Percentiles rank a stretch among this genome's conserved stretches.
phyloP scores from a whole-genome alignment of 2,113 vertebrate genomes.

The Origma solitaria region DNA sequence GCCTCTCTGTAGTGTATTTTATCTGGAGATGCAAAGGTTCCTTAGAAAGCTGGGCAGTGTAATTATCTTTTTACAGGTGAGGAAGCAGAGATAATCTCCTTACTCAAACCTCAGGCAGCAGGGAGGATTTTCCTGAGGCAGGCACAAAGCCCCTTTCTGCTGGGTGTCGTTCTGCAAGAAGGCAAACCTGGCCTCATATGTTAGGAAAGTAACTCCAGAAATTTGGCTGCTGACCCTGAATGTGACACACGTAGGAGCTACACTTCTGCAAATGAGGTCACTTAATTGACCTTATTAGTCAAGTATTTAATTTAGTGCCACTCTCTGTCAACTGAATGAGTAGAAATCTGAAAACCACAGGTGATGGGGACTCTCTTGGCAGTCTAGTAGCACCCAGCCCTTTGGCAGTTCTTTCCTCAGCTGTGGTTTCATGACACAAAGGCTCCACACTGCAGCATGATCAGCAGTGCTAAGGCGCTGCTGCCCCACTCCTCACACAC shows the following conservation, averaged over 20 bases:
- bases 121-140: neutral
- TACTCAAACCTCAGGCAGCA: neutral
- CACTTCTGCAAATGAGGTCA: neutral
- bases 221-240: neutral
- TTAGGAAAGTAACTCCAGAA: neutral
- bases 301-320: neutral
- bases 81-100: neutral
- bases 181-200: neutral
- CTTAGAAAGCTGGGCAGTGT: neutral
- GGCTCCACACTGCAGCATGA: neutral
- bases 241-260: neutral
- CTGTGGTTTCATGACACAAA: neutral
- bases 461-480: neutral
- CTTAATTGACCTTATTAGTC: neutral
- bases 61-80: conserved; percentile 41
- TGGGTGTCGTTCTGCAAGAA: neutral
- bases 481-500: neutral
- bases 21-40: neutral
- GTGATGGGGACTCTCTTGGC: neutral
- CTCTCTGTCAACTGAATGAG: neutral
- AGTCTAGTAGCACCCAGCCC: neutral
- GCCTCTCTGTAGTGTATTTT: conserved; percentile 4
- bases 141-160: neutral
- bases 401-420: neutral
- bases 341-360: neutral